Evolutionary conservation across 2,113 vertebrate genomes (phyloP).

Genomic region (Mormoops blainvillei): DNA sequence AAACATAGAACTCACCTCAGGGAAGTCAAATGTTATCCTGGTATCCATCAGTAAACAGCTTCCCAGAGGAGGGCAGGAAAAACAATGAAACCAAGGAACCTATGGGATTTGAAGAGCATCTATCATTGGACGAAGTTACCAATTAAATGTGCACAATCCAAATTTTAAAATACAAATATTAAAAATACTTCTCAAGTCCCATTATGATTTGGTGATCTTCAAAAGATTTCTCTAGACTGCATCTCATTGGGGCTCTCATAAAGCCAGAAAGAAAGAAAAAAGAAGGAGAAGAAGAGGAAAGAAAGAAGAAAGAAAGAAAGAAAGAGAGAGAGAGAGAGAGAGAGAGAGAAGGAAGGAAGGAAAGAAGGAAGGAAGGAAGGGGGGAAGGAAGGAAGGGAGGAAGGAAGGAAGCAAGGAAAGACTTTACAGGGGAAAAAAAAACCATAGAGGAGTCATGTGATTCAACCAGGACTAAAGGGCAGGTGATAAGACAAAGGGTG

Average conservation of each 20-base stretch:
- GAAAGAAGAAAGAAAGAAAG: no score
- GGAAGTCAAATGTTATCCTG: not conserved
- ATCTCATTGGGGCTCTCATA: not conserved
- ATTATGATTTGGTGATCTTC: not conserved
- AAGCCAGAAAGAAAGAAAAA: not conserved
- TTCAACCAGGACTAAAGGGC: not conserved
- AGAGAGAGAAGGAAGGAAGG: no score
- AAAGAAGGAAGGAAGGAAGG: no score
- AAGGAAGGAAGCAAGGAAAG: no score
- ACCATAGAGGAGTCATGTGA: not conserved
- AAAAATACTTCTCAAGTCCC: not conserved
- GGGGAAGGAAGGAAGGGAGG: no score
- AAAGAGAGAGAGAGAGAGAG: no score
- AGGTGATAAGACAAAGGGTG: not conserved
- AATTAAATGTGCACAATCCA: not conserved
- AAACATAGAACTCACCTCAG: not conserved
- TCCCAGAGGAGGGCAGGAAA: not conserved
- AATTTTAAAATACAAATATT: not conserved
- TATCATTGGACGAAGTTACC: not conserved
- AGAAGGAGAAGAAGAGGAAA: no score
- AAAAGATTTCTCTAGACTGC: not conserved
- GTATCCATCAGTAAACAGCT: not conserved
- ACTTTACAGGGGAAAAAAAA: not conserved
- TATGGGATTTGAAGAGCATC: not conserved
- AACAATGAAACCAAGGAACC: not conserved